Conservation (phyloP, 2,113 vertebrate species). For the Ceuthmochares aereus region DNA sequence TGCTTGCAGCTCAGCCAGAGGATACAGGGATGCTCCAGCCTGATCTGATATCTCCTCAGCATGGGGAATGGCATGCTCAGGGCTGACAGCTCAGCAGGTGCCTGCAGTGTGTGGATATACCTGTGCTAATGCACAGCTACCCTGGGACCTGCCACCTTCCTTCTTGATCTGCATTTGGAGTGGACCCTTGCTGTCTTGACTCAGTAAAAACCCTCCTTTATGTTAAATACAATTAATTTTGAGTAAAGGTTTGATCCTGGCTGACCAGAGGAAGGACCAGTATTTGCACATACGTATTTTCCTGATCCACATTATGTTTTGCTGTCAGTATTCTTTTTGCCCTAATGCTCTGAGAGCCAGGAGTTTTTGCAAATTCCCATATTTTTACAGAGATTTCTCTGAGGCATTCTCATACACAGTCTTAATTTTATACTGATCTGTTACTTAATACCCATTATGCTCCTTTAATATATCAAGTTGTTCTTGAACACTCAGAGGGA, state of each 20-base stretch:
- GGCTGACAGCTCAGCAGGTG: background rate
- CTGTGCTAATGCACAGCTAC: background rate
- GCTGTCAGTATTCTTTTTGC: background rate
- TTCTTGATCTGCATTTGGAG: background rate
- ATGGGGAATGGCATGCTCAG: background rate
- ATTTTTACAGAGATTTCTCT: background rate
- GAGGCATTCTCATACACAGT: background rate
- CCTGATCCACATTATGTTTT: background rate
- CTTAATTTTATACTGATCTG: background rate
- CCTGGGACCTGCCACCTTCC: background rate
- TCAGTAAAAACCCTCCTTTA: background rate
- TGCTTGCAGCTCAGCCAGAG: background rate
- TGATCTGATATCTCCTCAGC: fast-evolving
- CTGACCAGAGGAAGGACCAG: background rate
- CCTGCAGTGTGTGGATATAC: background rate
- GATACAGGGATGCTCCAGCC: fast-evolving
- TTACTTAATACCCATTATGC: background rate
- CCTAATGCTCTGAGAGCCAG: background rate
- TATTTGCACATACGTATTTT: background rate
- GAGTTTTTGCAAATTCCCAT: background rate
- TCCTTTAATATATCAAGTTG: background rate
- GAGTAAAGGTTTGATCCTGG: background rate
- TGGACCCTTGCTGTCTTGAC: background rate
- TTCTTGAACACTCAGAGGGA: background rate
- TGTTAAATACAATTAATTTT: background rate